Evolutionary conservation across 2,888 invertebrate species (phyloP), one percentile per base, ranked within the genome.

Genomic region (Hypercompe scribonia): DNA sequence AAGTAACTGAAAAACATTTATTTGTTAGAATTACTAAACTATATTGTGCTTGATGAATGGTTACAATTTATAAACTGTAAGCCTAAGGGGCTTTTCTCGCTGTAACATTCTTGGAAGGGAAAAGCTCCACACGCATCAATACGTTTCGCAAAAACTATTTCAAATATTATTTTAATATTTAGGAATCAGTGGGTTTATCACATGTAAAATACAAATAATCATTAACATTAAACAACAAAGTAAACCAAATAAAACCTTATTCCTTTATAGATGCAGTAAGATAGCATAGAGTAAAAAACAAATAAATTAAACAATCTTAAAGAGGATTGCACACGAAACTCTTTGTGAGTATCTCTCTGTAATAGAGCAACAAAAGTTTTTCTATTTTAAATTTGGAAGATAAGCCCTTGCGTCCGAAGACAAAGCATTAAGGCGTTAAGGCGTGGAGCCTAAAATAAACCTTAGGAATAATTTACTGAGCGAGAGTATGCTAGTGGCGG

Each of bases 401-500:
- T 78, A 73, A 73, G 74, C 5, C 73, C 73, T 64, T 42, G 21
- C 2, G 24, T 21, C 28, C 61, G 64, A 54, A 39, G 64, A 68
- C 33, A 68, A 66, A 74, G 39, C n/a, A 61, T 66, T n/a, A n/a
- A 66, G 70, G 54, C 70, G 65, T 34, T 71, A 61, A 73, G 69
- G 36, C 65, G 72, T 63, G 68, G 18, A 78, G 73, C 61, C 75
- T 73, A 72, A 78, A 83, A 83, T 81, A 83, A 83, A 75, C 73
- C 77, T 65, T 33, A 34, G 21, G 75, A 81, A 83, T 82, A 77
- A 74, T 79, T 81, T 81, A 83, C 64, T 39, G 34, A 31, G 42
- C 67, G 66, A 70, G 68, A 31, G 71, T 75, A 71, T 46, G 65
- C n/a, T 69, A 65, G 67, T 31, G 39, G 68, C 63, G 50, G 72